Evolutionary conservation across 2,888 invertebrate genomes (phyloP).

Genomic region (Cephus runcator): DNA sequence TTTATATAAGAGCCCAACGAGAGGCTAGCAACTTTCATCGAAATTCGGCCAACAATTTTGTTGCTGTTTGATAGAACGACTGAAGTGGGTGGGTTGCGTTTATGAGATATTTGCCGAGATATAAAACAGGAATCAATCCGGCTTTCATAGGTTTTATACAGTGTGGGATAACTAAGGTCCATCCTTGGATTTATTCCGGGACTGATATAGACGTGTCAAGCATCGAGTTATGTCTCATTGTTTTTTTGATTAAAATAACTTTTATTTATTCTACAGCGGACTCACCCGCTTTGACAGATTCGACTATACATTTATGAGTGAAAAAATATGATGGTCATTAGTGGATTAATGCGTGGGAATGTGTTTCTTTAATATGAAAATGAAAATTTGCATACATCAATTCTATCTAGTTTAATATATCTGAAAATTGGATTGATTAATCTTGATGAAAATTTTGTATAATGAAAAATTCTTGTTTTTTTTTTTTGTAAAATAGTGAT

Average conservation of each 20-base stretch:
- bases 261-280: background rate
- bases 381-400: background rate
- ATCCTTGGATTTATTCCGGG: background rate
- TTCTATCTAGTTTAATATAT: background rate
- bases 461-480: background rate
- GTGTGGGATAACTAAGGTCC: background rate
- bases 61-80: background rate
- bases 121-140: constrained; percentile 25
- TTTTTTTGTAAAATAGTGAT: background rate
- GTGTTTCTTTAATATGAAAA: background rate
- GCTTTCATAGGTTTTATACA: background rate
- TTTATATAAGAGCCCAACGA: background rate
- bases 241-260: background rate
- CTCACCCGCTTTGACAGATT: background rate
- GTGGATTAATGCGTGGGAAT: background rate
- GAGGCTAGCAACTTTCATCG: background rate
- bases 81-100: constrained; percentile 4
- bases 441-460: background rate
- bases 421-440: too few species aligned
- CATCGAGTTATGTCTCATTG: background rate
- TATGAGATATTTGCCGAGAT: constrained; percentile 27
- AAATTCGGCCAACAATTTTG: background rate
- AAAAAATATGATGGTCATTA: background rate
- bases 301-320: background rate
- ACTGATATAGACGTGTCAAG: background rate